Conservation (phyloP, 2,113 vertebrate genomes). For the Brachyhypopomus occidentalis region DNA sequence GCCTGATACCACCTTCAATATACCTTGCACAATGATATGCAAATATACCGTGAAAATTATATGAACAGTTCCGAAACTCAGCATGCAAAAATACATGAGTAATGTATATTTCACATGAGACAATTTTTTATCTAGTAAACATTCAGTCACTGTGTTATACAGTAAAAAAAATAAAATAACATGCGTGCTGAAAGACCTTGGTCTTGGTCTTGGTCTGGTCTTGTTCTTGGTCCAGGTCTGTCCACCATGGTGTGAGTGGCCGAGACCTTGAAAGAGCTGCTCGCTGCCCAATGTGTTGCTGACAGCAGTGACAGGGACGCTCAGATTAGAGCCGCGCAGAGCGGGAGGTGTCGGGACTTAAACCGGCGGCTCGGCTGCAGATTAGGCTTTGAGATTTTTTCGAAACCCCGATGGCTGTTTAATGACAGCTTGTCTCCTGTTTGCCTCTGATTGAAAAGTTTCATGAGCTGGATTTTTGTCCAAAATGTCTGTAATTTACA, state of each 20-base stretch:
- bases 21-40: too few relatives aligned
- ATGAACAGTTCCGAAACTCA: too few relatives aligned
- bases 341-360: constrained; percentile 19
- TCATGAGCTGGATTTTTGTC: not conserved
- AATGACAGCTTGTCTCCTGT: not conserved
- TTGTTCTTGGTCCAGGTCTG: too few relatives aligned
- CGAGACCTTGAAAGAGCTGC: constrained; percentile 15
- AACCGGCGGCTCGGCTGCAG: not conserved
- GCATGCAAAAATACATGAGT: too few relatives aligned
- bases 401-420: not conserved
- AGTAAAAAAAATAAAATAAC: too few relatives aligned
- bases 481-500: not conserved
- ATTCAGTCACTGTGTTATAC: too few relatives aligned
- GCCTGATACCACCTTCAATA: too few relatives aligned
- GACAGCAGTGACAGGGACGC: constrained; percentile 21
- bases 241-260: not conserved
- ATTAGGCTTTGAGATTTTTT: not conserved
- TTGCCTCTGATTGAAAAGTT: not conserved
- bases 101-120: too few relatives aligned
- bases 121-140: too few relatives aligned
- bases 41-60: too few relatives aligned
- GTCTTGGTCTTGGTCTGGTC: constrained; percentile 32
- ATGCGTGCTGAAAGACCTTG: constrained; percentile 34
- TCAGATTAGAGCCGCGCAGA: not conserved
- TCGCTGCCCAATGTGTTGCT: not conserved